Conservation (phyloP, 1,140 invertebrate species). For the Paraescarpia echinospica region DNA sequence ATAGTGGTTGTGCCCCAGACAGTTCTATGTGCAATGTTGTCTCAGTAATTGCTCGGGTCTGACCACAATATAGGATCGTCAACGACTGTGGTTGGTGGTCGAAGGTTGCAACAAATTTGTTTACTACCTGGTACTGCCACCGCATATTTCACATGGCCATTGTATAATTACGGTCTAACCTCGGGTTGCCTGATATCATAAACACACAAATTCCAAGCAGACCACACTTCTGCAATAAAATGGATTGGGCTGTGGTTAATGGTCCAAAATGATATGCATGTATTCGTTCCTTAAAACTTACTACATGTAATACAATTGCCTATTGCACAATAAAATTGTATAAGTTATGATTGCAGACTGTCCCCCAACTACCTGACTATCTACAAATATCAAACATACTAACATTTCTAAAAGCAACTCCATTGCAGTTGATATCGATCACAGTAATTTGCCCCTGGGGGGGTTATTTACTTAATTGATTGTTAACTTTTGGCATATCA, state of each 20-base stretch:
- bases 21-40: background rate
- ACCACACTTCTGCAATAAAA: background rate
- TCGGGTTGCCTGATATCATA: too few species aligned
- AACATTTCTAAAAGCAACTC: background rate
- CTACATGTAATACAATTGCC: background rate
- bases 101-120: too few species aligned
- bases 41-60: background rate
- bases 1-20: background rate
- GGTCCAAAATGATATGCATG: background rate
- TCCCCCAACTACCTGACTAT: background rate
- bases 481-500: background rate
- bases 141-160: too few species aligned
- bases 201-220: too few species aligned
- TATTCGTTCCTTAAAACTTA: background rate
- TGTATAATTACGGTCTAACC: too few species aligned
- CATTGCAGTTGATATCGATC: background rate
- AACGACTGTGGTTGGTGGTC: too few species aligned
- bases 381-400: background rate
- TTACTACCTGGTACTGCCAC: too few species aligned
- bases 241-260: background rate
- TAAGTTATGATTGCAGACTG: background rate
- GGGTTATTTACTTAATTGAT: background rate
- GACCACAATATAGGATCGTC: background rate
- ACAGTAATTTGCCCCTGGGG: background rate
- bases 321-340: background rate